Evolutionary conservation across 1,140 invertebrate genomes (phyloP), one percentile per base, ranked within the genome.

Genomic region (Diprion similis): DNA sequence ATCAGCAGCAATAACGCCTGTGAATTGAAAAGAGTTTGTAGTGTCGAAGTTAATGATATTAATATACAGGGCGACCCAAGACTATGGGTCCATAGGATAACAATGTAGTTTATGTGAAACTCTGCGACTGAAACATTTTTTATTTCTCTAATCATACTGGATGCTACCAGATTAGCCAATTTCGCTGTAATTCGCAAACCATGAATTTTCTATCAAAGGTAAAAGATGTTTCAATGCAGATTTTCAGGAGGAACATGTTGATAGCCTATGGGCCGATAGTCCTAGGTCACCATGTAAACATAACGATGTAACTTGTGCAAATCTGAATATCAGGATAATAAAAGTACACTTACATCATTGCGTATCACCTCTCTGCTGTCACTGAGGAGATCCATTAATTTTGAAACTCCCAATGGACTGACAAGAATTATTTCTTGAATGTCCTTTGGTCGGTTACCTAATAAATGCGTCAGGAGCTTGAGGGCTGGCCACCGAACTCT

Each of bases 351-450:
- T 88, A 93, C 96, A 89, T 99, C 97, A 88, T 99, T 99, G 75
- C 98, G 89, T 64, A 99, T 96, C 8, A 99, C 95, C 92, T 99
- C 98, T 82, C 98, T 90, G 73, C 92, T 95, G 79, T 99, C 98
- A 37, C 92, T 92, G 13, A 99, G 88, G 8, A 99, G 89, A 88
- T 99, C 98, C 95, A 99, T 99, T 75, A 99, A 89, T 89, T 97
- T 97, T 1, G 97, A 98, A 0, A 99, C 94, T n/a, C 97, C 98
- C 94, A 97, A 97, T 0, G 98, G 98, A 88, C 96, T 97, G 6
- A 96, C 92, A 71, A 99, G 89, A 70, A 99, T 93, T 24, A 96
- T 94, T 85, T 99, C 97, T 89, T 99, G 98, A 46, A 99, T 93
- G 75, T 98, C 97, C 85, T 96, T 96, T 6, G 94, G 91, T 84